A percentile compares a stretch with the other conserved stretches of the same genome.
phyloP scores from a whole-genome alignment of 2,888 invertebrate species.

The Chromoteleia sp. region DNA sequence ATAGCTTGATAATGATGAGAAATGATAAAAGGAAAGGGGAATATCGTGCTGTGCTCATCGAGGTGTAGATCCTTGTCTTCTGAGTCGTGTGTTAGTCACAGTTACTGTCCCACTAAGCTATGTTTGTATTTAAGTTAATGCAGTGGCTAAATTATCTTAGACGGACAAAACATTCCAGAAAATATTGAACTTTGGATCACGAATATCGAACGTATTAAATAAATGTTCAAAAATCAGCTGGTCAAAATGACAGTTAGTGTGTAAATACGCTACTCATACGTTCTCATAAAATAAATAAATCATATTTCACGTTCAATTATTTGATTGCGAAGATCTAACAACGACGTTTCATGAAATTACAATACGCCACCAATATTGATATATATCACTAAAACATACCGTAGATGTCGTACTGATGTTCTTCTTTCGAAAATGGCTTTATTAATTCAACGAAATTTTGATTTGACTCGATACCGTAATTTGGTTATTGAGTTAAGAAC shows the following conservation, averaged over 20 bases:
- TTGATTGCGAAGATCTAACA: too few relatives aligned
- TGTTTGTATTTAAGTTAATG: conserved; percentile 79
- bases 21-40: conserved; percentile 79
- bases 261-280: too few relatives aligned
- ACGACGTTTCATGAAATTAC: too few relatives aligned
- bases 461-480: too few relatives aligned
- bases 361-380: too few relatives aligned
- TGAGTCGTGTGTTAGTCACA: conserved; percentile 82
- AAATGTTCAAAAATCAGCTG: neutral
- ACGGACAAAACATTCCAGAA: conserved; percentile 51
- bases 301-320: too few relatives aligned
- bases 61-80: conserved; percentile 85
- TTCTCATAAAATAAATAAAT: too few relatives aligned
- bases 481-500: too few relatives aligned
- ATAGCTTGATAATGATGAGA: conserved; percentile 71
- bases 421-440: too few relatives aligned
- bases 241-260: neutral
- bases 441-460: too few relatives aligned
- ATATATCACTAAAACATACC: too few relatives aligned
- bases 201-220: neutral
- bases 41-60: conserved; percentile 84
- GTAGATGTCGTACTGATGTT: too few relatives aligned
- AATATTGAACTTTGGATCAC: conserved; percentile 5
- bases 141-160: conserved; percentile 60
- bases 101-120: conserved; percentile 84